Evolutionary conservation across 92 coral and sea anemone species (phyloP), one percentile per base, ranked within the genome.

Genomic region (Plumapathes pennacea): DNA sequence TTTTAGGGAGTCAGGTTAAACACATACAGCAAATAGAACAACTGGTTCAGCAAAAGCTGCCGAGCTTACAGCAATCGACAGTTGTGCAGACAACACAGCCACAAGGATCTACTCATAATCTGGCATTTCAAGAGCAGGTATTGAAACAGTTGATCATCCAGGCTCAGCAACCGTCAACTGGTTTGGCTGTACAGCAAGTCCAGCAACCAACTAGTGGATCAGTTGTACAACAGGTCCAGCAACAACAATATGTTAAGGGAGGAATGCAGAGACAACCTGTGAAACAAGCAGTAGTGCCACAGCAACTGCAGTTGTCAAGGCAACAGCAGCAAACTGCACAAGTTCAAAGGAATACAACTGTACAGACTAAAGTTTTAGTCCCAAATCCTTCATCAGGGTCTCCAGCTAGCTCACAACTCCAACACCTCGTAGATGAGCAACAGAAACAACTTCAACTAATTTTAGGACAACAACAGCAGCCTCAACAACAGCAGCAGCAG

Each of bases 21-120:
- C 98, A 84, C 32, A 76, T 84, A 46, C 88, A 92, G 37, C 96
- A 88, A 62, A 62, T 81, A 22, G 82, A 81, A 44, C 62, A 75
- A 9, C 42, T 83, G 34, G 81, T 84, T 17, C 89, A 92, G 38
- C 89, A 83, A 57, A 84, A 88, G 48, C 62, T 89, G 44, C 56
- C 76, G 0, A 64, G 24, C 11, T 89, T 74, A 49, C 81, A 71
- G 32, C 62, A 84, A 25, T 31, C 34, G 14, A 60, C 25, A 18
- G 41, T 53, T 26, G 54, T 39, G 27, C 75, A 33, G 58, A 12
- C 20, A 15, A 31, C 28, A 10, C 82, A 76, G 20, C 90, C 72
- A 32, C 66, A 83, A 10, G 77, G 57, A 19, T 50, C 78, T 32
- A 65, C 69, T 9, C 83, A 66, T 43, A 83, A 77, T 60, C 31